phyloP scores from a whole-genome alignment of 2,113 vertebrate genomes.

The Turdus rufiventris region DNA sequence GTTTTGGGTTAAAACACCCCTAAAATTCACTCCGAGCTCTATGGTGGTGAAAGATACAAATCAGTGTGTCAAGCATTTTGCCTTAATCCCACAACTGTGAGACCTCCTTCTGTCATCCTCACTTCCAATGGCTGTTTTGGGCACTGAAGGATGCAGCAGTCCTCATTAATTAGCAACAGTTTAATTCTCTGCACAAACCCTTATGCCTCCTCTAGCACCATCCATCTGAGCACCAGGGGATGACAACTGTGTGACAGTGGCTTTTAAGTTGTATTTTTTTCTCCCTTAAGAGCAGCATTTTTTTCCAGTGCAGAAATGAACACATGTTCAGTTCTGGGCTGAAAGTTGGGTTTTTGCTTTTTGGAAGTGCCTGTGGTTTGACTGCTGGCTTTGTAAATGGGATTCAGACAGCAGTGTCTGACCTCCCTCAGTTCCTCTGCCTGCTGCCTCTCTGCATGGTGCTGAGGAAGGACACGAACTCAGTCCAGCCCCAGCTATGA shows the following conservation, averaged over 20 bases:
- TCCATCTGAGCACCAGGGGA: background rate
- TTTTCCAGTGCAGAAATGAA: background rate
- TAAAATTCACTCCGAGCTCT: background rate
- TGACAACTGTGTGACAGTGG: background rate
- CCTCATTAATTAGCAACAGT: background rate
- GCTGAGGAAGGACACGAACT: background rate
- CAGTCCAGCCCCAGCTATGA: background rate
- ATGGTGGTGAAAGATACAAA: background rate
- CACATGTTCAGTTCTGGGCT: background rate
- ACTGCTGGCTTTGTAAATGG: background rate
- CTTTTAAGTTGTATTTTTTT: background rate
- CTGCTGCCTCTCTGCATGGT: background rate
- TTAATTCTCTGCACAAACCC: background rate
- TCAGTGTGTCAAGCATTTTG: background rate
- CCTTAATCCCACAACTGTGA: background rate
- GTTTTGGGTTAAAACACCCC: background rate
- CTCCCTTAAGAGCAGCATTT: background rate
- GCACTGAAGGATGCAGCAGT: background rate
- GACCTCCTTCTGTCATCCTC: background rate
- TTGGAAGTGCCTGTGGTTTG: background rate
- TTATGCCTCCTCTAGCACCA: background rate
- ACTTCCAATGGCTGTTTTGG: background rate
- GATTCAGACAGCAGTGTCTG: background rate
- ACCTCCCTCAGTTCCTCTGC: background rate
- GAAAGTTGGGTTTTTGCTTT: background rate